These are phyloP conservation scores for Microtus richardsoni DNA, from an alignment of 2,113 vertebrate species.

Conservation along the genomic window DNA sequence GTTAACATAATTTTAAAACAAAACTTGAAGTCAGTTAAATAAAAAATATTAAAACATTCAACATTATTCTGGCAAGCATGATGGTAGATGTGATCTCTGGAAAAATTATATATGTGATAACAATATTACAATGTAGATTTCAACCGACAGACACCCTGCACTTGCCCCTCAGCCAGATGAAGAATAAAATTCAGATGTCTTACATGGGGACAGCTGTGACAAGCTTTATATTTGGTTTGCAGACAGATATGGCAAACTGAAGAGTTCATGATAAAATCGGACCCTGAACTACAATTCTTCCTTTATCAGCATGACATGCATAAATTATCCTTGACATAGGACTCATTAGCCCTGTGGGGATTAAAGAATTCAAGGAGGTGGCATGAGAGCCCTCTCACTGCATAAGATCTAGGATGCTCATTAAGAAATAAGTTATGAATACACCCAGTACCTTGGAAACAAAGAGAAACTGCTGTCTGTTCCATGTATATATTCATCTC, in stretches of 20 bases:
- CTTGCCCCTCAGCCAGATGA: neutral
- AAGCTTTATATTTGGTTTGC: neutral
- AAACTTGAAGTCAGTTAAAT: neutral
- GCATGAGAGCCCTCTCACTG: neutral
- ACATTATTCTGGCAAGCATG: neutral
- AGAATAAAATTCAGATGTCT: neutral
- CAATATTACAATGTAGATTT: neutral
- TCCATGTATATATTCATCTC: too few relatives aligned
- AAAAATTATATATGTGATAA: conserved; percentile 3
- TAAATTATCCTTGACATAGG: neutral
- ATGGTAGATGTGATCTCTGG: neutral
- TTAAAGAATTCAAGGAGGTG: conserved; percentile 18
- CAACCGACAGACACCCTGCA: neutral
- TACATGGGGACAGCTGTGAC: neutral
- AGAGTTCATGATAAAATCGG: neutral
- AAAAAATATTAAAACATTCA: neutral
- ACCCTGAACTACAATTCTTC: neutral
- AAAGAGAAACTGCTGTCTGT: neutral
- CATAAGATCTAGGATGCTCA: too few relatives aligned
- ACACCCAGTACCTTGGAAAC: neutral
- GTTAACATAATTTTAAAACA: conserved; percentile 23
- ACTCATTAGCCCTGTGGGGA: neutral
- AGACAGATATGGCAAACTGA: neutral
- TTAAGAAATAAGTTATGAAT: neutral
- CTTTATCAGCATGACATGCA: neutral